Conservation (phyloP, 37 sponge, comb jelly and placozoan species). For the Ephydatia muelleri region DNA sequence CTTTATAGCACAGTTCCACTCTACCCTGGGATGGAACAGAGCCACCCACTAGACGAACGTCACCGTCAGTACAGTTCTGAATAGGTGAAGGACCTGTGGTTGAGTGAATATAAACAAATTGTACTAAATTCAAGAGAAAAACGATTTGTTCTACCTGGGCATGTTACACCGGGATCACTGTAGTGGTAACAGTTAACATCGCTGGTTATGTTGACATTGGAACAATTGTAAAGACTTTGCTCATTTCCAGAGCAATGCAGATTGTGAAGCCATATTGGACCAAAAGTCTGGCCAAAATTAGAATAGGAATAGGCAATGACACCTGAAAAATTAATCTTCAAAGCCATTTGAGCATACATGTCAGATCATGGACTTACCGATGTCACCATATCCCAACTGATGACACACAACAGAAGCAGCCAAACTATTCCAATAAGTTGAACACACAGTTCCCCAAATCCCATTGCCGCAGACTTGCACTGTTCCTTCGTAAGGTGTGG, state of each 20-base stretch:
- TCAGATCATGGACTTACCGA: no score
- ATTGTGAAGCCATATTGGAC: not conserved
- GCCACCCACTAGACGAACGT: not conserved
- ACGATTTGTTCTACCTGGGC: not conserved
- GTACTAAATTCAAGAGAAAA: no score
- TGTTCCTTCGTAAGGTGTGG: constrained; percentile 6
- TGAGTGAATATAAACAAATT: no score
- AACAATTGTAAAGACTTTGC: not conserved
- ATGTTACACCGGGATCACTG: not conserved
- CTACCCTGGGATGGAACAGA: not conserved
- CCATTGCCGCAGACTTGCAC: constrained; percentile 25
- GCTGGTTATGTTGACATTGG: not conserved
- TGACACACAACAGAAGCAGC: constrained; percentile 27
- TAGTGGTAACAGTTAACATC: not conserved
- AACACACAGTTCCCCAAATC: constrained; percentile 18
- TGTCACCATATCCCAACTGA: constrained; percentile 16
- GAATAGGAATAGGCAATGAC: not conserved
- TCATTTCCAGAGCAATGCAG: not conserved
- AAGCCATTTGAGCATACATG: no score
- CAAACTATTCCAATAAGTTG: constrained; percentile 19
- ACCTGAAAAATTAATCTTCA: not conserved
- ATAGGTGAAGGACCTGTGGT: not conserved
- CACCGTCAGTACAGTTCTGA: not conserved
- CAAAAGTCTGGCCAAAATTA: not conserved
- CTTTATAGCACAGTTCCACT: not conserved